Base-by-base conservation (phyloP, 2,113 vertebrate genomes). In the Ophthalmolycus amberensis region DNA sequence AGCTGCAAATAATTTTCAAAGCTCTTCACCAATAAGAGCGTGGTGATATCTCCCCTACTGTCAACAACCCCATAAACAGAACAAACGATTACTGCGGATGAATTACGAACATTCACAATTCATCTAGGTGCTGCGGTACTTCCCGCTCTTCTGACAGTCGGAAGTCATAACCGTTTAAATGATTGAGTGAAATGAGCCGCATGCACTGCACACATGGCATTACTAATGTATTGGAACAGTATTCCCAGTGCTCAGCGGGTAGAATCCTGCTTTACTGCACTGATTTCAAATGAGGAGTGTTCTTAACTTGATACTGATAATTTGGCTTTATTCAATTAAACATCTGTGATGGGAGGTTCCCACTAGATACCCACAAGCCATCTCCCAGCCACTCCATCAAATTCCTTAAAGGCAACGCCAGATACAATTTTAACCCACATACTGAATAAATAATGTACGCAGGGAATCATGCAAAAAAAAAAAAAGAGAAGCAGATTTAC, bases 1-100 rank as follows among this genome's bases (percentile, higher is more conserved):
- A 86, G 82, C 85, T 80, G 84, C 29, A 46, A 58, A 84, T 16
- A 67, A 83, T 84, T 66, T 79, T 38, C 72, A 46, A 58, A 71
- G 37, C 73, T 82, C 78, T 38, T 75, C 46, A 20, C 59, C 56
- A 58, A 67, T 80, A 77, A 27, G 60, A 67, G 50, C 6, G 38
- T 14, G 54, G 22, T 22, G 52, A 79, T 66, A 34, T 54, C 63
- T 62, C 37, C 18, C 40, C 40, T 15, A 37, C 79, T 56, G 44
- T 62, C 38, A 75, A 25, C 72, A 74, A 54, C 60, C 15, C 29
- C 29, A 48, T 34, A 65, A 81, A 79, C 68, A 73, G 79, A 91
- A 64, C 62, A 79, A 85, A 52, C 58, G 46, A 88, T 82, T 71
- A 40, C 44, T 65, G 67, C 5, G 0, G 27, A 20, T 62, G 44